These are phyloP conservation scores for Bufo gargarizans DNA, from an alignment of 2,113 vertebrate species.

Conservation along the genomic window DNA sequence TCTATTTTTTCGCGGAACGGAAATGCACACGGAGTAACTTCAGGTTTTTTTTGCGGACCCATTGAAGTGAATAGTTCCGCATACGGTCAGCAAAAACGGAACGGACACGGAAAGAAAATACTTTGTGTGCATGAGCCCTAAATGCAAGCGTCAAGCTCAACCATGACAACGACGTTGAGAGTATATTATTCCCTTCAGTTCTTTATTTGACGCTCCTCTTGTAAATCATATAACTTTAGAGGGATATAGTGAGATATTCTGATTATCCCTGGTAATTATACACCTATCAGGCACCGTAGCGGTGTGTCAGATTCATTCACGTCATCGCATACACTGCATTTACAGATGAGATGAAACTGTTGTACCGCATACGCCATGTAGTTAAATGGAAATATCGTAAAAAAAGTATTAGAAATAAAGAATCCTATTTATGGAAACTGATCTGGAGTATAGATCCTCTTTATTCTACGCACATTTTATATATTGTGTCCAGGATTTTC, in stretches of 20 bases:
- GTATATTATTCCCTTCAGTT: slow-evolving; percentile 43
- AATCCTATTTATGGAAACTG: too few species aligned
- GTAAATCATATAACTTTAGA: slow-evolving; percentile 30
- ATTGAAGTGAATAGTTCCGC: too few species aligned
- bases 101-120: too few species aligned
- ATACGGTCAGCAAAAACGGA: too few species aligned
- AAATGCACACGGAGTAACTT: too few species aligned
- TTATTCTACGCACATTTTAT: too few species aligned
- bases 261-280: slow-evolving; percentile 18
- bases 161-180: slow-evolving; percentile 9
- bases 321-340: not conserved
- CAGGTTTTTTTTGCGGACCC: too few species aligned
- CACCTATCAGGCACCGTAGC: slow-evolving; percentile 4
- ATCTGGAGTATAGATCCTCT: too few species aligned
- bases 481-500: too few species aligned
- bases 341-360: slow-evolving; percentile 16
- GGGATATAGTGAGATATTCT: slow-evolving; percentile 14
- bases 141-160: slow-evolving; percentile 30
- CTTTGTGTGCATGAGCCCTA: too few species aligned
- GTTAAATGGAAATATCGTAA: not conserved
- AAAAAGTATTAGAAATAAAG: not conserved
- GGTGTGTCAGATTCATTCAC: slow-evolving; percentile 7
- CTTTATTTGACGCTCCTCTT: slow-evolving; percentile 8
- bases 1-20: too few species aligned
- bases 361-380: not conserved